Percentiles rank a stretch among this genome's conserved stretches.
Evolutionary conservation across 2,113 vertebrate species (phyloP).

Genomic region (Pogonocichla stellata): DNA sequence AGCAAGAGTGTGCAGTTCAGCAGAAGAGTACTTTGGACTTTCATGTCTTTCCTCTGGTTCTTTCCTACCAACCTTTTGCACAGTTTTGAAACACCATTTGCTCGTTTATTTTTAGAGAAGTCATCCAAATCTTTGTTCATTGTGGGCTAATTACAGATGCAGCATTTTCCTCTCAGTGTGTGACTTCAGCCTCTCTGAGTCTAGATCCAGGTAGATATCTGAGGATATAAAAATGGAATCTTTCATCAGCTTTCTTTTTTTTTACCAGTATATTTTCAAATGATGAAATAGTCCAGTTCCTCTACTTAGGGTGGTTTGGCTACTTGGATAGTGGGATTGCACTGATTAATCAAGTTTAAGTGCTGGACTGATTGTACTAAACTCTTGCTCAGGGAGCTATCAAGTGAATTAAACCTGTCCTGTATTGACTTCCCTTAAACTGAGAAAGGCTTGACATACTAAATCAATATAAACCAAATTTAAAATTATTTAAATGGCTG

Average conservation of each 20-base stretch:
- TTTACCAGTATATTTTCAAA: background rate
- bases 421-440: background rate
- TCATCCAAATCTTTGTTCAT: background rate
- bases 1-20: background rate
- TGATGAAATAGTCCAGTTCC: background rate
- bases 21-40: background rate
- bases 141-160: background rate
- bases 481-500: conserved; percentile 3
- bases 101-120: background rate
- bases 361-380: conserved; percentile 21
- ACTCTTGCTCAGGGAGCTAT: background rate
- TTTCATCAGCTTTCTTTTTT: background rate
- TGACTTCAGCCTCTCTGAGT: background rate
- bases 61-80: background rate
- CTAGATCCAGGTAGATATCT: background rate
- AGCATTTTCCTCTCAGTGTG: background rate
- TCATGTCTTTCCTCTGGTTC: background rate
- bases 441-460: background rate
- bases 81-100: background rate
- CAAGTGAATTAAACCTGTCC: conserved; percentile 32
- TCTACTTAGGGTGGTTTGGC: background rate
- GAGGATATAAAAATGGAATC: too few species aligned
- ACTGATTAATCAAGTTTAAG: conserved; percentile 3
- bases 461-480: conserved; percentile 29
- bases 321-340: background rate